Percentiles rank a stretch among this genome's conserved stretches.
These are phyloP conservation scores for Heliangelus exortis DNA, from an alignment of 2,797 vertebrate genomes.

Conservation along the genomic window DNA sequence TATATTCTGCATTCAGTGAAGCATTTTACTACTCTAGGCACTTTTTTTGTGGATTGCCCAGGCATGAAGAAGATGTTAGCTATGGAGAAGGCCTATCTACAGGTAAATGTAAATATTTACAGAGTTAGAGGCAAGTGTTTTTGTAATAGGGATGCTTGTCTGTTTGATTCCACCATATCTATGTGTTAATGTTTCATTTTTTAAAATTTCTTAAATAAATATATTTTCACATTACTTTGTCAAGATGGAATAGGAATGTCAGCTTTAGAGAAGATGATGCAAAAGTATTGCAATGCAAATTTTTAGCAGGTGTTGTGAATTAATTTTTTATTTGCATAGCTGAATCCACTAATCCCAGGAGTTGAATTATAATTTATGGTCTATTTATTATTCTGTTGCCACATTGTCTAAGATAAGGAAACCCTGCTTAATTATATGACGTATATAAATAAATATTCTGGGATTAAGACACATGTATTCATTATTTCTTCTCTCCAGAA, in stretches of 20 bases:
- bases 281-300: constrained; percentile 50
- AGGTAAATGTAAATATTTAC: neutral
- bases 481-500: neutral
- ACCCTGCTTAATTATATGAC: constrained; percentile 26
- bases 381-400: constrained; percentile 26
- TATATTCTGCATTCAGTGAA: neutral
- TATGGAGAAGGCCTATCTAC: neutral
- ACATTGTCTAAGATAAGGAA: constrained; percentile 19
- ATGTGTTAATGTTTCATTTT: neutral
- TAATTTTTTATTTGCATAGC: constrained; percentile 35
- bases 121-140: neutral
- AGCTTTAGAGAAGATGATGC: constrained; percentile 6
- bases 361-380: constrained; percentile 50
- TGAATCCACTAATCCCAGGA: constrained; percentile 37
- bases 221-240: neutral
- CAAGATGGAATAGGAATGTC: neutral
- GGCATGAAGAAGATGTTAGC: neutral
- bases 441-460: neutral
- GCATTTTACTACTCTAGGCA: neutral
- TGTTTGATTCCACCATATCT: neutral
- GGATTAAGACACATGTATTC: neutral
- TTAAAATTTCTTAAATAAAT: constrained; percentile 16
- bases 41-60: neutral
- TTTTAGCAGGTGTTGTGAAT: constrained; percentile 55
- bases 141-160: neutral